Conservation (phyloP, 30 jellyfish, hydroid and myxozoan species). For the Hydractinia symbiolongicarpus region DNA sequence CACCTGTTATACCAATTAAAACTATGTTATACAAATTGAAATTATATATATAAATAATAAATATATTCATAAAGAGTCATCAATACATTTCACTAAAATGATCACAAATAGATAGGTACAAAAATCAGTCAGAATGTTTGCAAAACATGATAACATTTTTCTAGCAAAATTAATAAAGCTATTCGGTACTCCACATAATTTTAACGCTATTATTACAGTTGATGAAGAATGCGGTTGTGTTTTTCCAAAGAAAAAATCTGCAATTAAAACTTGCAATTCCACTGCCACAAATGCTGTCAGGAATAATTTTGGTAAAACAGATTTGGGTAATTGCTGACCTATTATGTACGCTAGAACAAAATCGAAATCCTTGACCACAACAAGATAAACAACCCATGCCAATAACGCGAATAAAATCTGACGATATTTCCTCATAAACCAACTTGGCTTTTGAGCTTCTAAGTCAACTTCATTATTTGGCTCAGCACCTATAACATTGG, state of each 20-base stretch:
- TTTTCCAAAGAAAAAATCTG: not conserved
- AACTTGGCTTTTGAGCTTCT: not conserved
- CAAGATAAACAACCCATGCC: conserved; percentile 17
- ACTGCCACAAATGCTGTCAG: conserved; percentile 11
- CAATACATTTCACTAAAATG: not conserved
- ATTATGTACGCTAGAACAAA: conserved; percentile 10
- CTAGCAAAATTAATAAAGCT: not conserved
- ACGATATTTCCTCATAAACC: conserved; percentile 7
- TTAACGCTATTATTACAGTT: not conserved
- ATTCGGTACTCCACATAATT: not conserved
- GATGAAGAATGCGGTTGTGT: not conserved
- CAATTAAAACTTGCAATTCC: not conserved
- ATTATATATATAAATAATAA: too few species aligned
- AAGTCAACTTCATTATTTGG: too few species aligned
- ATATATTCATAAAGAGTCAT: not conserved
- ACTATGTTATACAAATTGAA: too few species aligned
- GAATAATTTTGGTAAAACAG: conserved; percentile 1
- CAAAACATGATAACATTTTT: not conserved
- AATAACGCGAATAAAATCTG: not conserved
- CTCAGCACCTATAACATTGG: too few species aligned
- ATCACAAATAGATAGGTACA: conserved; percentile 5
- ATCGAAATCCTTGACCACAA: conserved; percentile 3
- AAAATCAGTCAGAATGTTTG: not conserved
- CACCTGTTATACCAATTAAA: too few species aligned
- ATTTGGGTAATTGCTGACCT: conserved; percentile 10